Base-by-base conservation (phyloP, 92 coral and sea anemone species). In the Parazoanthus swiftii region DNA sequence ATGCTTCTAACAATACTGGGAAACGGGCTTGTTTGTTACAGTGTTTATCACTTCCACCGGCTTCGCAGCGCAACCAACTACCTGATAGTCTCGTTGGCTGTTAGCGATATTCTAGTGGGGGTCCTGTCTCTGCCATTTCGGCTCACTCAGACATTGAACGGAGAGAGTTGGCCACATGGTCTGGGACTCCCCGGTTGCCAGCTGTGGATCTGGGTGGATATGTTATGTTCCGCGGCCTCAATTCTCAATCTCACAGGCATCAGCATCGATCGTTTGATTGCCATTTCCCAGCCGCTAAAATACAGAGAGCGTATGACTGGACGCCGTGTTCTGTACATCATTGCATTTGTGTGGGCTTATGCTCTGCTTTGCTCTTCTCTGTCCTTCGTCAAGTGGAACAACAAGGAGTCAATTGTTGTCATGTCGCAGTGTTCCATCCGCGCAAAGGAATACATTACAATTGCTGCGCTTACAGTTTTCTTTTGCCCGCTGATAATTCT, bases 141-240 rank as follows among this genome's bases (percentile, higher is more conserved):
- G 20, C 91, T 97, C 75, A 79, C 95, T 4, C 99, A 97, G 73
- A 92, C 95, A 8, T 77, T 97, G 35, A 89, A 97, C 81, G 87
- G 89, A 23, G 92, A 89, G 33, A 8, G 2, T 0, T 97, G 98
- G 98, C 98, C 98, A 2, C 66, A 37, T 3, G 81, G 76, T 44
- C 88, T 97, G 68, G 94, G 94, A 7, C 77, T 46, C 7, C 91
- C 92, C 16, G 97, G 98, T 38, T 97, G 99, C 46, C 95, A 92
- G 86, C 91, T 90, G 67, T 97, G 99, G 99, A 97, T 97, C 2
- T 95, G 95, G 97, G 89, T 95, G 38, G 99, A 97, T 63, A 95
- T 93, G 93, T 73, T 97, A 2, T 94, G 96, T 67, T 81, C 97
- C 50, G 98, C 98, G 2, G 99, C 98, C 1, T 97, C 99, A 15